These are phyloP conservation scores for Masticophis lateralis DNA, from an alignment of 2,797 vertebrate species.

Conservation along the genomic window DNA sequence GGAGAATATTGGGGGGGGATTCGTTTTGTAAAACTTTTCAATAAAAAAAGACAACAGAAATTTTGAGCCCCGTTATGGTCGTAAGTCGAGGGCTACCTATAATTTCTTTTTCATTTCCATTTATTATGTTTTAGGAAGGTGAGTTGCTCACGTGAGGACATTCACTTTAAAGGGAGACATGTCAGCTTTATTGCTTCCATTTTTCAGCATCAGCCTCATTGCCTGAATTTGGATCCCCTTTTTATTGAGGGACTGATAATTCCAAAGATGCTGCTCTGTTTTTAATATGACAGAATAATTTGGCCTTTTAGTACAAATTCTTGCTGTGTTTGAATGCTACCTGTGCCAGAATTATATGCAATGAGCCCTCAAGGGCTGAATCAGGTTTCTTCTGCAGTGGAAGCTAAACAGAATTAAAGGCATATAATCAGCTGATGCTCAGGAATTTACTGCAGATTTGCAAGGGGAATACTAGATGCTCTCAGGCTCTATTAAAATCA, in stretches of 20 bases:
- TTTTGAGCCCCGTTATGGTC: no score
- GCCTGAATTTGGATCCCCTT: constrained; percentile 26
- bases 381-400: constrained; percentile 37
- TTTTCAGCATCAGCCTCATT: constrained; percentile 26
- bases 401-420: constrained; percentile 51
- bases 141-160: background rate
- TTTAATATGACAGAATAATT: constrained; percentile 26
- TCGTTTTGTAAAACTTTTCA: no score
- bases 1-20: no score
- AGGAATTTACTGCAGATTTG: constrained; percentile 38
- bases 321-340: constrained; percentile 38
- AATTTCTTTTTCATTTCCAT: background rate
- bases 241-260: constrained; percentile 37
- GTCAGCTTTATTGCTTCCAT: constrained; percentile 3
- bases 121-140: background rate
- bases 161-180: background rate
- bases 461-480: background rate
- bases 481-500: background rate
- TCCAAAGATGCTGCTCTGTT: constrained; percentile 30
- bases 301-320: constrained; percentile 35
- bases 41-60: no score
- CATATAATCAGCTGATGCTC: constrained; percentile 41
- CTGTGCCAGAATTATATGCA: constrained; percentile 53
- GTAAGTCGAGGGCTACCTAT: no score
- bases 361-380: constrained; percentile 37